Evolutionary conservation across 2,113 vertebrate genomes (phyloP), one percentile per base, ranked within the genome.

Genomic region (Sinocyclocheilus anshuiensis): DNA sequence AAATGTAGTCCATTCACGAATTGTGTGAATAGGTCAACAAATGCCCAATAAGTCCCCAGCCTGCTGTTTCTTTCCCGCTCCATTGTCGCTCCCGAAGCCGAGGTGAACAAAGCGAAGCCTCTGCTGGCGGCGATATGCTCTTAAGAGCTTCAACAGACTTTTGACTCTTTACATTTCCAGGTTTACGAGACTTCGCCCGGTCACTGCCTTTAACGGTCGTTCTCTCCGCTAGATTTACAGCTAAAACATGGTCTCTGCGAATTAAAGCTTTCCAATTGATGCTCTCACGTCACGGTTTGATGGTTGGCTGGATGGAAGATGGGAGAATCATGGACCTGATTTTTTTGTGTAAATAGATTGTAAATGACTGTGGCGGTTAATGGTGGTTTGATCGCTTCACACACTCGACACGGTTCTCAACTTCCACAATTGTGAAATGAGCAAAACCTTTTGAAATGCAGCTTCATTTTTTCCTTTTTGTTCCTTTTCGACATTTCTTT

Each of bases 341-440:
- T 42, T 81, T 42, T 78, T 48, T 48, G 63, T 91, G 91, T 93
- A 92, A 90, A 93, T 92, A 92, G 79, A 79, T 86, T 93, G 92
- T 93, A 92, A 91, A 77, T 4, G 3, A 75, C 72, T 76, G 1
- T 42, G 42, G 42, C 7, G 1, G 42, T 42, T 42, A 42, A 42
- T 42, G 42, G 42, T 42, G 7, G 42, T 42, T 42, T 42, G 42
- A 8, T 42, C 42, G 7, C 42, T 42, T 42, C 50, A 53, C 50
- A 53, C 50, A 79, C 86, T 71, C 84, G 67, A 45, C 26, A 53
- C 50, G 85, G 84, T 89, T 79, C 63, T 87, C 85, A 77, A 83
- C 69, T n/a, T 87, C 78, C 71, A 83, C 72, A 77, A 50, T 75
- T 78, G 83, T 80, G 79, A 81, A 88, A 67, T n/a, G 61, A 69